Evolutionary conservation across 2,113 vertebrate species (phyloP), one percentile per base, ranked within the genome.

Genomic region (Alouatta palliata): DNA sequence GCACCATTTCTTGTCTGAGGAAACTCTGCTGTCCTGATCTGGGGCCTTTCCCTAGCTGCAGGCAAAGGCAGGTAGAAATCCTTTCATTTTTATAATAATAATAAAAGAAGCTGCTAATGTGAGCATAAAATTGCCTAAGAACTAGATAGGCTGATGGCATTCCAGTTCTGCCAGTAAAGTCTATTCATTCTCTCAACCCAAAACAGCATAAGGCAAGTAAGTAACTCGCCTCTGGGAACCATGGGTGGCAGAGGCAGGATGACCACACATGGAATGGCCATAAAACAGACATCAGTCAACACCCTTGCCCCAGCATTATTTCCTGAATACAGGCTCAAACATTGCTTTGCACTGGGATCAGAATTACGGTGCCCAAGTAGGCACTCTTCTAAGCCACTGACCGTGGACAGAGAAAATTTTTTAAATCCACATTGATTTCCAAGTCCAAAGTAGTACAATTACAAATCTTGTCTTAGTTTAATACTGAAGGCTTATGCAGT

Each of bases 71-170:
- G 25, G 16, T 40, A 81, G 68, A 93, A 94, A 97, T 47, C 32
- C 43, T 71, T 58, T 80, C n/a, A 56, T 66, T 94, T 94, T 23
- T 20, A 94, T 96, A 95, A 80, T 75, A 83, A 27, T n/a, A 81
- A 70, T 71, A 47, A 97, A 90, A 90, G 13, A 64, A 94, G 76
- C 32, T n/a, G 17, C 32, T 64, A 25, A 52, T 37, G 27, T 27
- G 71, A 87, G 20, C 71, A 14, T 23, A 77, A 84, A 58, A 64
- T 85, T 87, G 79, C 40, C 45, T 92, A 66, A 92, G 32, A 76
- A 35, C 32, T 52, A 92, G 83, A 58, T 6, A 82, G 45, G 35
- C 27, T 45, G 16, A 66, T 45, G 49, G 20, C 2, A 17, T 82
- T 79, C 58, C 47, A 86, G 10, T 90, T 94, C n/a, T 94, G 49